phyloP scores from a whole-genome alignment of 2,888 invertebrate genomes.

The Melanostoma mellinum region DNA sequence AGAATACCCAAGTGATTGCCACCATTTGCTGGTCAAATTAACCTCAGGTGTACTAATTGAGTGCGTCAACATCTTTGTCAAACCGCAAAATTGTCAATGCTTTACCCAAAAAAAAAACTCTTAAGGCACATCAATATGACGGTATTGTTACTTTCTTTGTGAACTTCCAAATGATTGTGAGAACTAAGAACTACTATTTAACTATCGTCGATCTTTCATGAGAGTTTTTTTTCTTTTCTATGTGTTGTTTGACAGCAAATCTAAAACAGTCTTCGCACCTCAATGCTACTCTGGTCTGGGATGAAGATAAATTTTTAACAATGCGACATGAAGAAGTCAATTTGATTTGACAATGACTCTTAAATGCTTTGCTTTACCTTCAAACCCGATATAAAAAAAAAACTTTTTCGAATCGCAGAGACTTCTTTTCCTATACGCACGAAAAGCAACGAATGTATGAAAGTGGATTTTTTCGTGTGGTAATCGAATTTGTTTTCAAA shows the following conservation, averaged over 20 bases:
- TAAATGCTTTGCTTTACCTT: constrained; percentile 13
- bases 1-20: constrained; percentile 23
- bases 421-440: too few relatives aligned
- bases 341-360: constrained; percentile 14
- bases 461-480: too few relatives aligned
- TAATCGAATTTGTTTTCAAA: too few relatives aligned
- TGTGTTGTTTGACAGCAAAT: constrained; percentile 43
- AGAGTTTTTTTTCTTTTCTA: too few relatives aligned
- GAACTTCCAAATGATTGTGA: constrained; percentile 40
- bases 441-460: too few relatives aligned
- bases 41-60: constrained; percentile 56
- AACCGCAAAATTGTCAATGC: constrained; percentile 44
- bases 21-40: constrained; percentile 62
- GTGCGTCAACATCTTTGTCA: constrained; percentile 58
- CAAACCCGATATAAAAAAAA: too few relatives aligned
- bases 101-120: constrained; percentile 27
- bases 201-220: too few relatives aligned
- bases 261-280: constrained; percentile 50
- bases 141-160: constrained; percentile 42
- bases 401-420: too few relatives aligned
- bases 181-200: constrained; percentile 9
- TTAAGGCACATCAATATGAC: constrained; percentile 8
- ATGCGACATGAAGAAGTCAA: constrained; percentile 6
- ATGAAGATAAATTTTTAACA: constrained; percentile 28
- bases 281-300: constrained; percentile 10